phyloP scores from a whole-genome alignment of 2,888 invertebrate species.

The Athalia cordata region DNA sequence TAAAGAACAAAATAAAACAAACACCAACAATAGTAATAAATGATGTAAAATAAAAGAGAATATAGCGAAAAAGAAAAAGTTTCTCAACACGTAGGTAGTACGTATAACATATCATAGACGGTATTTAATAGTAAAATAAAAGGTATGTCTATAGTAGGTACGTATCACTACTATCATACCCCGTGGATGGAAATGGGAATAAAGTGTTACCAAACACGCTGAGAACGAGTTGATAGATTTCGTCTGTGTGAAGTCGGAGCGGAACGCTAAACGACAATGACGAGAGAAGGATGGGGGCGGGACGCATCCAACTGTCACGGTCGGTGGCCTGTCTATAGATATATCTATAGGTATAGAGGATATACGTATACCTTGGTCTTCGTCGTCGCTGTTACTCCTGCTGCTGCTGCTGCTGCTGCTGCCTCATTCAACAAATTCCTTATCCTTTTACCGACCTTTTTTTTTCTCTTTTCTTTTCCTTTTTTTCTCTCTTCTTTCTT shows the following conservation, averaged over 20 bases:
- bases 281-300: conserved; percentile 17
- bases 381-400: neutral
- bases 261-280: conserved; percentile 44
- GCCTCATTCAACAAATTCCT: conserved; percentile 40
- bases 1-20: neutral
- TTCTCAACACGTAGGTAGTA: too few relatives aligned
- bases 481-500: neutral
- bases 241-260: conserved; percentile 36
- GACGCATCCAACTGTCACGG: conserved; percentile 42
- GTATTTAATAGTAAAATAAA: too few relatives aligned
- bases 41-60: neutral
- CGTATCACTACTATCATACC: too few relatives aligned
- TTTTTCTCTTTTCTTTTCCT: too few relatives aligned
- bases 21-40: neutral
- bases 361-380: too few relatives aligned
- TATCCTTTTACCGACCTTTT: conserved; percentile 25
- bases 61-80: neutral
- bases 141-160: too few relatives aligned
- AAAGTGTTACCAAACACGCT: conserved; percentile 43
- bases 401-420: conserved; percentile 6
- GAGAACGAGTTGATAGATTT: conserved; percentile 42
- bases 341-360: neutral
- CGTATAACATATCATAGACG: too few relatives aligned
- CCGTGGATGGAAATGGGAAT: conserved; percentile 2
- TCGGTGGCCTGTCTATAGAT: conserved; percentile 9